phyloP scores from a whole-genome alignment of 2,113 vertebrate genomes.

The Macquaria ambigua region DNA sequence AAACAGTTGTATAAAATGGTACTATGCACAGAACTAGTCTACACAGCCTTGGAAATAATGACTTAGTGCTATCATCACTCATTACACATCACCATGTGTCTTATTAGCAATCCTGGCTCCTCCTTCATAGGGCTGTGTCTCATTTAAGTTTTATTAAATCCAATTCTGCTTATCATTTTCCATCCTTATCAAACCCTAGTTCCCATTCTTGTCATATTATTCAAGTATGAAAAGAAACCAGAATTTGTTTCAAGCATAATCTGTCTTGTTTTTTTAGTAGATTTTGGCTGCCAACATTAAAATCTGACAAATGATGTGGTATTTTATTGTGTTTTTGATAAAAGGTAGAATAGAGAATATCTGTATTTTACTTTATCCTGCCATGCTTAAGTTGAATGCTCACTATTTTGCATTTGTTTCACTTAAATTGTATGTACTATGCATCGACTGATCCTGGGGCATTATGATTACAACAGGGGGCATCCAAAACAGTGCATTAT shows the following conservation, averaged over 20 bases:
- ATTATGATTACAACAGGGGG: neutral
- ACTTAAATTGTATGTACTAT: neutral
- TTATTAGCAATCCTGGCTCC: neutral
- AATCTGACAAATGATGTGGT: neutral
- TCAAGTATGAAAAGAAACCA: neutral
- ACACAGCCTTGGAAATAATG: neutral
- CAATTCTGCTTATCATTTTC: neutral
- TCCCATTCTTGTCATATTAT: neutral
- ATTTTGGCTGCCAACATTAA: neutral
- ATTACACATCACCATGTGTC: neutral
- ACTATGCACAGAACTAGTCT: neutral
- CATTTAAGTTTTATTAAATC: neutral
- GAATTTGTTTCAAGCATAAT: neutral
- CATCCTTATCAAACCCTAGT: neutral
- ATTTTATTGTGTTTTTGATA: neutral
- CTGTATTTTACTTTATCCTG: neutral
- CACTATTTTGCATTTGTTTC: neutral
- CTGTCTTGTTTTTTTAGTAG: neutral
- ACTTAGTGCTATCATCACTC: neutral
- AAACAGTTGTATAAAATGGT: neutral
- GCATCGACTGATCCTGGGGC: neutral
- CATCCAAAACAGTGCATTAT: neutral
- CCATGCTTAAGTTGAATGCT: neutral
- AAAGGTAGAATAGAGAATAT: neutral
- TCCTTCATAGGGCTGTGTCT: neutral